Evolutionary conservation across 35 echinoderm and acorn worm genomes (phyloP).

Genomic region (Lytechinus pictus): DNA sequence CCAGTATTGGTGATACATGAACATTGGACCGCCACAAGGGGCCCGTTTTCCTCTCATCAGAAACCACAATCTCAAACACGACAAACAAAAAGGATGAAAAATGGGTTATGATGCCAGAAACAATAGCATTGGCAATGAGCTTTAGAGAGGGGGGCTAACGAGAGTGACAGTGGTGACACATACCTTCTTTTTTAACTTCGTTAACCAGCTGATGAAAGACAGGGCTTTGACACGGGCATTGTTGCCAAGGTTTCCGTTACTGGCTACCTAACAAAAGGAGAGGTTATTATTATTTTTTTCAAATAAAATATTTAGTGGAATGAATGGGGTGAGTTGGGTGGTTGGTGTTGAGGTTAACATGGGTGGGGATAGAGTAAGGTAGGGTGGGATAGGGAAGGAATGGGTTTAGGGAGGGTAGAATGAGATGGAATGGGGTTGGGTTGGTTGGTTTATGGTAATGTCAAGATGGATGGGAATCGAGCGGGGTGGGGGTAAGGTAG

Average conservation of each 20-base stretch:
- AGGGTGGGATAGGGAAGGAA: too few relatives aligned
- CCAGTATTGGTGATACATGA: neutral
- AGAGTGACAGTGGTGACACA: conserved; percentile 7
- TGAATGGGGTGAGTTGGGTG: too few relatives aligned
- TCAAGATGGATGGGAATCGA: too few relatives aligned
- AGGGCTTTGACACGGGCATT: conserved; percentile 91
- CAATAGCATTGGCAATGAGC: neutral
- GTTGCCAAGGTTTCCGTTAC: conserved; percentile 78
- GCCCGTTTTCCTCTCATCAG: neutral
- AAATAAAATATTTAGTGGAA: too few relatives aligned
- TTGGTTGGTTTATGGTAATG: too few relatives aligned
- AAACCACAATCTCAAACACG: neutral
- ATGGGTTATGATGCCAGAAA: neutral
- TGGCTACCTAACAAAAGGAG: conserved; percentile 76
- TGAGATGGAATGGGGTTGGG: too few relatives aligned
- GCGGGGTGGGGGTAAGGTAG: too few relatives aligned
- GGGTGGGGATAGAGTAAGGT: too few relatives aligned
- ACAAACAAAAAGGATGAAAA: neutral
- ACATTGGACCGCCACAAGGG: neutral
- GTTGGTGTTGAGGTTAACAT: too few relatives aligned
- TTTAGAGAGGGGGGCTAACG: neutral
- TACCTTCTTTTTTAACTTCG: conserved; percentile 94
- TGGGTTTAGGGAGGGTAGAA: too few relatives aligned
- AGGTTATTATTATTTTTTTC: neutral
- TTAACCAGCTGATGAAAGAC: conserved; percentile 84